Evolutionary conservation across 1,140 invertebrate genomes (phyloP), one percentile per base, ranked within the genome.

Genomic region (Drosophila sechellia): DNA sequence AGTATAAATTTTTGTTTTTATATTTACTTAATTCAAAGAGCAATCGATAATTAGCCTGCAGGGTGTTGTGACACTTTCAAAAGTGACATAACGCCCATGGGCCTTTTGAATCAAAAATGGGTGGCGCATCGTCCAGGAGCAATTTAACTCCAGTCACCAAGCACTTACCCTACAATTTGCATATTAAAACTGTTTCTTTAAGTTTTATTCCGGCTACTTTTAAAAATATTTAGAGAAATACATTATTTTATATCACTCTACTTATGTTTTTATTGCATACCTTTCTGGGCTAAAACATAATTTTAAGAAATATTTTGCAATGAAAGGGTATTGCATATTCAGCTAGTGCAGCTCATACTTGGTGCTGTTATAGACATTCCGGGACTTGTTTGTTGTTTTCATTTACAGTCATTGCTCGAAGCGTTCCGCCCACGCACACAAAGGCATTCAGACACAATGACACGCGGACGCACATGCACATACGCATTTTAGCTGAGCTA

Each of bases 311-410:
- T 20, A 10, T 10, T 25, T 27, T 8, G 2, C 45, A 25, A 12
- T 5, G 12, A 34, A 34, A 71, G 53, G 35, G 53, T 45, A 59
- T 45, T 12, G 8, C 17, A 6, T 31, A 39, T 55, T 54, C 43
- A 20, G 8, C 3, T 13, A 8, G 5, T 20, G 17, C 13, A 25
- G 17, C 34, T 71, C 15, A 4, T 17, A 27, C 4, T 53, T 10
- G 15, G 22, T 37, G 31, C 50, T 22, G 17, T 15, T 59, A 37
- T 50, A 55, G 11, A 37, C 20, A 64, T 43, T 54, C 22, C 39
- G 4, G 15, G 35, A 6, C 5, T 17, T 39, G 68, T 54, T 74
- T 74, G 58, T 64, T 74, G 50, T 64, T 74, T 55, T 56, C 58
- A 64, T 42, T 64, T 74, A 15, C 46, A 55, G 57, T 42, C 50